Base-by-base conservation (phyloP, 2,888 invertebrate species). In the Liodrosophila aerea region DNA sequence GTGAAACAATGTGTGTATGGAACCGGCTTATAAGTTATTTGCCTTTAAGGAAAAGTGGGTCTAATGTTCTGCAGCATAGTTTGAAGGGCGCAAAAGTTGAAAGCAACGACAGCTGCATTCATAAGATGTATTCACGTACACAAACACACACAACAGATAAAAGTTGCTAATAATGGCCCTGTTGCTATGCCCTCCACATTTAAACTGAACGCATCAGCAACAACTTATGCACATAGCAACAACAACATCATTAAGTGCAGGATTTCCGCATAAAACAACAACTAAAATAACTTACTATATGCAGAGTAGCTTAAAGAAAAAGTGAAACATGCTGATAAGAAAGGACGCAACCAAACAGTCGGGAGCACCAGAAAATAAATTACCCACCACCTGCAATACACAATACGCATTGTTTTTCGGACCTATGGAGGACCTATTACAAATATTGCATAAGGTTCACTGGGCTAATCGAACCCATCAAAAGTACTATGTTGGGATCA, bases 261-360 rank as follows among this genome's bases (percentile, higher is more conserved):
- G 2, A 22, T 49, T 57, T 71, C 60, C 52, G 61, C 58, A 57
- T 39, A 78, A 78, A 76, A 78, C 68, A 80, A 80, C 80, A 76
- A 76, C 64, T 61, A 80, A 78, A 78, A 83, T 83, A 78, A 78
- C 83, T 78, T 83, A n/a, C n/a, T n/a, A n/a, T n/a, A 78, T 83
- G 83, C 80, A 60, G 80, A 73, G 76, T 68, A 53, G 53, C 12
- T 11, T 33, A 44, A 43, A 65, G 66, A 67, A 40, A 45, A 54
- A 75, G 22, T 4, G 22, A 22, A 22, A 30, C 30, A 22, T 4
- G 22, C 22, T 22, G 22, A 4, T 22, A 2, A 22, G 22, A 2
- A 4, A 5, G 22, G 22, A 22, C 22, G n/a, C n/a, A n/a, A n/a
- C n/a, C n/a, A n/a, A n/a, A n/a, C n/a, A n/a, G n/a, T n/a, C n/a